Evolutionary conservation across 2,113 vertebrate genomes (phyloP).

Genomic region (Rhinolophus sinicus): DNA sequence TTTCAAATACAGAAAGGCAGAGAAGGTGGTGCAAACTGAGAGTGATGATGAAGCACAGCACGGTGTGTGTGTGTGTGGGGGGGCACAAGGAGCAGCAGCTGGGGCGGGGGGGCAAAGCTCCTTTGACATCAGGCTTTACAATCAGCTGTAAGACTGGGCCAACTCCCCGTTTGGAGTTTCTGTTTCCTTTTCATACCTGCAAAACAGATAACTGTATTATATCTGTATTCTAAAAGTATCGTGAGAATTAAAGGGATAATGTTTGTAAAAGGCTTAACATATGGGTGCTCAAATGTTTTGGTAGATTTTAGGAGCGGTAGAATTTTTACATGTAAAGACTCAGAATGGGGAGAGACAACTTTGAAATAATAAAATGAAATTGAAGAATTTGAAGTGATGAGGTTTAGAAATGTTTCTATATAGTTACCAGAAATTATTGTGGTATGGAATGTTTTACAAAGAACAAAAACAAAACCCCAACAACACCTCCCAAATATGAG

Average conservation of each 20-base stretch:
- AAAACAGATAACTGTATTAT: neutral
- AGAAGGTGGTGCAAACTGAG: neutral
- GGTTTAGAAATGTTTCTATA: neutral
- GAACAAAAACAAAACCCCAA: neutral
- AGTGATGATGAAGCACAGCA: neutral
- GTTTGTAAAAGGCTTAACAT: neutral
- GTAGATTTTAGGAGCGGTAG: neutral
- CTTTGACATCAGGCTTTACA: neutral
- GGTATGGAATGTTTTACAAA: neutral
- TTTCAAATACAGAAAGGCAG: neutral
- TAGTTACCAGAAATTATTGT: neutral
- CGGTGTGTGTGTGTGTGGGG: no score
- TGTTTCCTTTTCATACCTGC: neutral
- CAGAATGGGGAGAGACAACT: neutral
- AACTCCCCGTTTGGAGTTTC: neutral
- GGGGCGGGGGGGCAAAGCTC: neutral
- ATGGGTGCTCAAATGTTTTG: neutral
- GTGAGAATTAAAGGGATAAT: neutral
- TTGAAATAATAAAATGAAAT: neutral
- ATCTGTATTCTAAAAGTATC: neutral
- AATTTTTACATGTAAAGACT: conserved; percentile 6
- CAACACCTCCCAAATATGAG: neutral
- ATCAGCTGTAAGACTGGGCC: neutral
- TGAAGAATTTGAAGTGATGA: neutral
- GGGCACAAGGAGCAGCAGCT: neutral